Conservation (phyloP, 2,888 invertebrate species). For the Philopedon plagiatum region DNA sequence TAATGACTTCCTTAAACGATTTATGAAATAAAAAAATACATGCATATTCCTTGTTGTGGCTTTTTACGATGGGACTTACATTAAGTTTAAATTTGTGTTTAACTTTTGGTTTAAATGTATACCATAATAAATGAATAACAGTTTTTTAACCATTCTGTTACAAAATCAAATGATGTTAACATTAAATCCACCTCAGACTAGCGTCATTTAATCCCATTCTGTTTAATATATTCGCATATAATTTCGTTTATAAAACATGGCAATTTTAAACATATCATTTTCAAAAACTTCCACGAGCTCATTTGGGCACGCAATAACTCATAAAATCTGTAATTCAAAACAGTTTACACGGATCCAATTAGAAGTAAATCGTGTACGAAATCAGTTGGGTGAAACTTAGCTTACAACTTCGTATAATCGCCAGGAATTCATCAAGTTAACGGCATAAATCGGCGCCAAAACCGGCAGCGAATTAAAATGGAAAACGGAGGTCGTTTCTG, state of each 20-base stretch:
- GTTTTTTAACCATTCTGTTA: too few relatives aligned
- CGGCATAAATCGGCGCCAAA: conserved; percentile 49
- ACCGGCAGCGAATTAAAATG: conserved; percentile 46
- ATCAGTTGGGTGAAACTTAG: conserved; percentile 38
- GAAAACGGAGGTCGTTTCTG: conserved; percentile 12
- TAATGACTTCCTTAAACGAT: too few relatives aligned
- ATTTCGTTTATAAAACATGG: conserved; percentile 7
- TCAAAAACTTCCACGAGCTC: conserved; percentile 23
- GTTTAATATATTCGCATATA: background rate
- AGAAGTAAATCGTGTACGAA: conserved; percentile 49
- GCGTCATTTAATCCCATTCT: background rate
- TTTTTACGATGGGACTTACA: too few relatives aligned
- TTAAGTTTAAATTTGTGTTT: too few relatives aligned
- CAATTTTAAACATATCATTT: conserved; percentile 17
- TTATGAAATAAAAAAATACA: too few relatives aligned
- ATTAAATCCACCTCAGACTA: too few relatives aligned
- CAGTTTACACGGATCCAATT: conserved; percentile 47
- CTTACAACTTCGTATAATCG: conserved; percentile 30
- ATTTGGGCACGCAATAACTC: conserved; percentile 35
- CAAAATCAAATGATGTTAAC: too few relatives aligned
- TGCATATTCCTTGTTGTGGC: too few relatives aligned
- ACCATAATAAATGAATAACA: too few relatives aligned
- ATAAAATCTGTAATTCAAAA: conserved; percentile 46
- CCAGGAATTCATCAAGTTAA: conserved; percentile 47
- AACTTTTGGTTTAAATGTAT: too few relatives aligned